phyloP scores from a whole-genome alignment of 2,888 invertebrate genomes.

The Lithophane ornitopus region DNA sequence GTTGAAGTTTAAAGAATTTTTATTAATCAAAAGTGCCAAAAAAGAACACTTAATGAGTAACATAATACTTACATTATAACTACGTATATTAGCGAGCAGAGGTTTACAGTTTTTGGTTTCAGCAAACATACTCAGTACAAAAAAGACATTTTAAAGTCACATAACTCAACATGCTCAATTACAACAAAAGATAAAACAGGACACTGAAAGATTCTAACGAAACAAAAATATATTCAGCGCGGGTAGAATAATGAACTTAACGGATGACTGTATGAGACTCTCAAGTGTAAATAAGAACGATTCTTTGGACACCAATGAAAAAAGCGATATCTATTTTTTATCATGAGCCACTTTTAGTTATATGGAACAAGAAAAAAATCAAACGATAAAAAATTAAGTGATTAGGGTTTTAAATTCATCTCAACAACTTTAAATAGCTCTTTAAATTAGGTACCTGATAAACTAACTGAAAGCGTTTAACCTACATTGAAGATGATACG shows the following conservation, averaged over 20 bases:
- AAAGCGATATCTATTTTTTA: not conserved
- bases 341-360: not conserved
- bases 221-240: not conserved
- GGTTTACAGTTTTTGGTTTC: too few relatives aligned
- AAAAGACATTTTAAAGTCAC: not conserved
- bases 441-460: conserved; percentile 47
- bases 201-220: not conserved
- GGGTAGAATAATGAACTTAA: not conserved
- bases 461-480: conserved; percentile 55
- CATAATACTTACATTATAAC: not conserved
- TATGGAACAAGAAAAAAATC: not conserved
- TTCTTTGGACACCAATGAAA: not conserved
- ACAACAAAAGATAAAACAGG: not conserved
- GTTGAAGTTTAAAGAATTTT: not conserved
- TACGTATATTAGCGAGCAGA: not conserved
- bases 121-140: not conserved
- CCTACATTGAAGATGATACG: conserved; percentile 57
- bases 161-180: not conserved
- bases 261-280: too few relatives aligned
- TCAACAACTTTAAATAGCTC: conserved; percentile 35
- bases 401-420: conserved; percentile 23
- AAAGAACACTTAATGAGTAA: not conserved
- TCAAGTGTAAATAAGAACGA: not conserved
- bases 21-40: not conserved
- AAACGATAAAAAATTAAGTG: not conserved